Base-by-base conservation (phyloP, 2,888 invertebrate species). In the Thalpophila matura region DNA sequence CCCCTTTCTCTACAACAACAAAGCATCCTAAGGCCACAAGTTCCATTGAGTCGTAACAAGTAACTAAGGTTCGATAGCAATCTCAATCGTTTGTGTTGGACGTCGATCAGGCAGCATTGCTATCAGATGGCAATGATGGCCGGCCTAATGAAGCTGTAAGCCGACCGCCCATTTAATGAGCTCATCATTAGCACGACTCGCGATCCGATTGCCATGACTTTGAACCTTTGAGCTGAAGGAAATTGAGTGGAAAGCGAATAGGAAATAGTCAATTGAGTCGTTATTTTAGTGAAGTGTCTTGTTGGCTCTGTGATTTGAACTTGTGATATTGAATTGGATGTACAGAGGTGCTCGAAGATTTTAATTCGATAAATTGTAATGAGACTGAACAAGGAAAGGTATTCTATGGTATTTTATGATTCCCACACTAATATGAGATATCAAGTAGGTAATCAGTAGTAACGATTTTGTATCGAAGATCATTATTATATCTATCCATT, bases 141-240 rank as follows among this genome's bases (percentile, higher is more conserved):
- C 68, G 69, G 55, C 56, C 61, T 88, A 87, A 88, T 88, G 85
- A 87, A 88, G 86, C 79, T 66, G 77, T 87, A 76, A 76, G 66
- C 57, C 75, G 71, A 60, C 81, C 79, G 79, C 78, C 72, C 77
- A 77, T 71, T 71, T 83, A 85, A 87, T 81, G 83, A 84, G 81
- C 79, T 64, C 77, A 74, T 84, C 81, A 83, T 85, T 82, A 86
- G 74, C 66, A 50, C 60, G 43, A 53, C 62, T 75, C 33, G 37
- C 22, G 61, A 75, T 68, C 54, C 9, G 63, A 85, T 85, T 81
- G 80, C 70, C 67, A 75, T 80, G 78, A 71, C 75, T 77, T 71
- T 74, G 63, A 67, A 80, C 81, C 74, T 77, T 67, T 53, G 38
- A 35, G 47, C 51, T 62, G 55, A 27, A 66, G 45, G 33, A 53